Percentiles rank a stretch among this genome's conserved stretches.
Evolutionary conservation across 2,113 vertebrate species (phyloP).

Genomic region (Terrapene triunguis): DNA sequence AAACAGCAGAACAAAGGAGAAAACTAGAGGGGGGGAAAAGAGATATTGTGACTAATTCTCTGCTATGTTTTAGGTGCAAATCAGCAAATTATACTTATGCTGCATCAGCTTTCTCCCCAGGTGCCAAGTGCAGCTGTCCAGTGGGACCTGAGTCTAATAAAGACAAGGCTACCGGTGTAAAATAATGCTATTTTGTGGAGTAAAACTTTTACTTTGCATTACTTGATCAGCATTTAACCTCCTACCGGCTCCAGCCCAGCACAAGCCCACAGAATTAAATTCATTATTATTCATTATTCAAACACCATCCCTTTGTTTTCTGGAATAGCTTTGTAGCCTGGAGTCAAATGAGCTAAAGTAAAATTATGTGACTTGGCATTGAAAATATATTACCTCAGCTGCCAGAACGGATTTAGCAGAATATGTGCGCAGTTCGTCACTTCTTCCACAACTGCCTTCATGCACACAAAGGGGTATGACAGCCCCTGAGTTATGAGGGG

Average conservation of each 20-base stretch:
- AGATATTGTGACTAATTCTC: not conserved
- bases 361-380: constrained; percentile 88
- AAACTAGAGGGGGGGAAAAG: not conserved
- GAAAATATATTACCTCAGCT: constrained; percentile 85
- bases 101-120: not conserved
- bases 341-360: constrained; percentile 88
- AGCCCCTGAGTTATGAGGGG: constrained; percentile 85
- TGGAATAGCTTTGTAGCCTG: constrained; percentile 85
- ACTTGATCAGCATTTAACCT: constrained; percentile 71
- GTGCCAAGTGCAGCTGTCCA: not conserved
- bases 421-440: constrained; percentile 81
- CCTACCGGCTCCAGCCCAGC: constrained; percentile 70
- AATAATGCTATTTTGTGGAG: constrained; percentile 27
- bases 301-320: constrained; percentile 84
- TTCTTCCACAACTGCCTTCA: constrained; percentile 80
- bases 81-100: not conserved
- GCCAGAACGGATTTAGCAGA: constrained; percentile 87
- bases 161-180: not conserved
- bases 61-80: constrained; percentile 6
- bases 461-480: constrained; percentile 78
- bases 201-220: constrained; percentile 72
- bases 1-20: not conserved
- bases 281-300: constrained; percentile 86
- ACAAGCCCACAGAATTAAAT: constrained; percentile 77
- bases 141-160: constrained; percentile 27